A percentile compares a stretch with the other conserved stretches of the same genome.
Evolutionary conservation across 2,113 vertebrate species (phyloP).

Genomic region (Mormyrus lacerda): DNA sequence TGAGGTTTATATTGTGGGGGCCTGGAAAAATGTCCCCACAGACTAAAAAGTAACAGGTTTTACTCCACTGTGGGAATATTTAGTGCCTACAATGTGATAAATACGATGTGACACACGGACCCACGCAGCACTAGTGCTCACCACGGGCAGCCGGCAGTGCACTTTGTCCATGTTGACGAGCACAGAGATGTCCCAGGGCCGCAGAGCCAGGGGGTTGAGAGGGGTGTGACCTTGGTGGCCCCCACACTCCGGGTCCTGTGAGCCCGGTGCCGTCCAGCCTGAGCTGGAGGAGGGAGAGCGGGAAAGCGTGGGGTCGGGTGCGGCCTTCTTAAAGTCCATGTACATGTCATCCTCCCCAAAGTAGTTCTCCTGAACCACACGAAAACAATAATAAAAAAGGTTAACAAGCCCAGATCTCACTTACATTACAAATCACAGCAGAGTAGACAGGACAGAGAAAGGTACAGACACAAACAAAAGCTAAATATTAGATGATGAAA

Average conservation of each 20-base stretch:
- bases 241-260: slow-evolving; percentile 61
- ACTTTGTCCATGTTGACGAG: slow-evolving; percentile 93
- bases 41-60: too few relatives aligned
- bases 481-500: background rate
- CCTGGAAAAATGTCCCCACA: background rate
- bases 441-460: background rate
- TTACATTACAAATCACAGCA: background rate
- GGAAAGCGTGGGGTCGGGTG: slow-evolving; percentile 84
- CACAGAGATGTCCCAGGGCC: slow-evolving; percentile 96
- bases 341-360: slow-evolving; percentile 98
- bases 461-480: background rate
- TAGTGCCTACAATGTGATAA: background rate
- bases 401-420: background rate
- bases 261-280: slow-evolving; percentile 85
- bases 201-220: slow-evolving; percentile 59
- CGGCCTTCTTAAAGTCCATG: slow-evolving; percentile 88
- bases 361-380: slow-evolving; percentile 82
- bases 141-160: slow-evolving; percentile 85
- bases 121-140: slow-evolving; percentile 45
- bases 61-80: too few relatives aligned
- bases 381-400: background rate
- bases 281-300: slow-evolving; percentile 82
- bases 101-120: background rate
- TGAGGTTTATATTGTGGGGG: too few relatives aligned
- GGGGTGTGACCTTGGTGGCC: slow-evolving; percentile 63